Conservation (phyloP, 2,113 vertebrate species). For the Heterotilapia buettikoferi region DNA sequence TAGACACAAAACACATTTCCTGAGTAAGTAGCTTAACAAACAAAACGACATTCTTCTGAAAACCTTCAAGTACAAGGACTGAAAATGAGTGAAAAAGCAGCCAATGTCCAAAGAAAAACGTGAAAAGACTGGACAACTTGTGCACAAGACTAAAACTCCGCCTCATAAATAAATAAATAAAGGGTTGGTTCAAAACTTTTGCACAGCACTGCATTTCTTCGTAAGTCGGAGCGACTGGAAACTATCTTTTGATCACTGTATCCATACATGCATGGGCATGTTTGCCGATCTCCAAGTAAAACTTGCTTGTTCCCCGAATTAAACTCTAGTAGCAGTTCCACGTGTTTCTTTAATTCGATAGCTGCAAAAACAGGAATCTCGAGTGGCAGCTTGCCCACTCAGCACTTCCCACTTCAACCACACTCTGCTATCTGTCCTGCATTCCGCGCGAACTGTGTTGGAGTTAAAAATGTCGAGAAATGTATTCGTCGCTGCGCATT, state of each 20-base stretch:
- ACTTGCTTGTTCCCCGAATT: background rate
- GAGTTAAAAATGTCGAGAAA: background rate
- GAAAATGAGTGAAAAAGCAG: background rate
- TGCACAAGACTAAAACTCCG: background rate
- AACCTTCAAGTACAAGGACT: background rate
- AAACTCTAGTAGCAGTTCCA: background rate
- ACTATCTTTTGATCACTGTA: background rate
- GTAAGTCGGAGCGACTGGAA: background rate
- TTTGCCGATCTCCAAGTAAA: background rate
- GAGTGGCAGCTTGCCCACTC: background rate
- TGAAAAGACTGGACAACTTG: background rate
- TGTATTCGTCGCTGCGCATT: no score
- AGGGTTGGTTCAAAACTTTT: background rate
- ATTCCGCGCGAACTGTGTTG: background rate
- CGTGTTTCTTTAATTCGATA: background rate
- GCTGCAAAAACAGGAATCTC: background rate
- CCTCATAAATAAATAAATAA: background rate
- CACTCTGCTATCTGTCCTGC: background rate
- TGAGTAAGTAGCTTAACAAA: background rate
- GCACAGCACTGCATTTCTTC: background rate
- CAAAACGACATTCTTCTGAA: background rate
- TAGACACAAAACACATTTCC: background rate
- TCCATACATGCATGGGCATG: accelerated
- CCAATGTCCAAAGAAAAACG: background rate
- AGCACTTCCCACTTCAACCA: conserved; percentile 11